Evolutionary conservation across 1,140 invertebrate genomes (phyloP).

Genomic region (Helicoverpa armigera): DNA sequence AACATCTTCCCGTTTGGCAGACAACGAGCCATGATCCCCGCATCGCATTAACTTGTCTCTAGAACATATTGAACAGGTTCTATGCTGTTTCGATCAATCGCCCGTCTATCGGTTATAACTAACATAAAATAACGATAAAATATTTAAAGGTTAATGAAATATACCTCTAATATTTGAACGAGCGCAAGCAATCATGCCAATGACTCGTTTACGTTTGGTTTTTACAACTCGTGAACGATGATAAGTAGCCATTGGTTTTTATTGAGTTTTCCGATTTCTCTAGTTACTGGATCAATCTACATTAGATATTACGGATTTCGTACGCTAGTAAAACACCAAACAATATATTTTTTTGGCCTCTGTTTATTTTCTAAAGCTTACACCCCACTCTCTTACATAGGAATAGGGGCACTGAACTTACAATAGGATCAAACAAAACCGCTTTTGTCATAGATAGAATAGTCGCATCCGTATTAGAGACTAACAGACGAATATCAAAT

Average conservation of each 20-base stretch:
- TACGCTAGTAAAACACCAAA: too few species aligned
- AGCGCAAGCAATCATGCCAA: not conserved
- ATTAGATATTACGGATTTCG: not conserved
- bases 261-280: not conserved
- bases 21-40: constrained; percentile 27
- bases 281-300: not conserved
- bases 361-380: too few species aligned
- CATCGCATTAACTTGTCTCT: constrained; percentile 31
- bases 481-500: too few species aligned
- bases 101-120: constrained; percentile 15
- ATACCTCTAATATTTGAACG: constrained; percentile 15
- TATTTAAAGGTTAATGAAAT: constrained; percentile 18
- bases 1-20: constrained; percentile 29
- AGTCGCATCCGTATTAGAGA: too few species aligned
- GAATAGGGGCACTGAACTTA: too few species aligned
- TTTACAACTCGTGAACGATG: constrained; percentile 17
- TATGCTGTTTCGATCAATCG: constrained; percentile 27
- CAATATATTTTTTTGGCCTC: too few species aligned
- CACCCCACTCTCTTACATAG: too few species aligned
- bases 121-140: constrained; percentile 33
- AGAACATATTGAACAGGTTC: constrained; percentile 31
- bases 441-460: too few species aligned
- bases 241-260: not conserved
- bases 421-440: too few species aligned
- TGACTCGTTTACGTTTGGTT: constrained; percentile 4